phyloP scores from a whole-genome alignment of 1,140 invertebrate genomes.

The Hormaphis cornu region DNA sequence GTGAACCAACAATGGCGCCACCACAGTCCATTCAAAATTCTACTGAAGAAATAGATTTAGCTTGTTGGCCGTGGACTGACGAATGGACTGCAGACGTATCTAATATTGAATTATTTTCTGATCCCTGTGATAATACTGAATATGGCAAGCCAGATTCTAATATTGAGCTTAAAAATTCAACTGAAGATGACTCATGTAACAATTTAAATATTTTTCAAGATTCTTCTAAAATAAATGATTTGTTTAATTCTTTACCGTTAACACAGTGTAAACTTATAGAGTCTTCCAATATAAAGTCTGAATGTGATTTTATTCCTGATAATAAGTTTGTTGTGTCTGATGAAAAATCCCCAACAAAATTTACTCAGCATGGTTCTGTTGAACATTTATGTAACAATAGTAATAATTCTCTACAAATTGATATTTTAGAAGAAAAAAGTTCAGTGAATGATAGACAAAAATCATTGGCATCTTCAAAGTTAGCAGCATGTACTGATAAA shows the following conservation, averaged over 20 bases:
- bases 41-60: conserved; percentile 16
- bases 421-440: not conserved
- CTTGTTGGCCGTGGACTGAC: conserved; percentile 22
- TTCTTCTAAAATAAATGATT: not conserved
- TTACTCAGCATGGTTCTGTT: not conserved
- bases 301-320: conserved; percentile 6
- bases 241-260: conserved; percentile 9
- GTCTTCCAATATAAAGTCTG: not conserved
- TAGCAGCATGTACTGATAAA: not conserved
- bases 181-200: not conserved
- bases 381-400: not conserved
- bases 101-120: conserved; percentile 20
- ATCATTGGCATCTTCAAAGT: not conserved
- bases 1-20: not conserved
- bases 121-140: conserved; percentile 6
- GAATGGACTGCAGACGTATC: not conserved
- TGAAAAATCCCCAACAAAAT: conserved; percentile 4
- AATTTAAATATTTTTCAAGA: conserved; percentile 22
- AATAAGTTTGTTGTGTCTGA: conserved; percentile 2
- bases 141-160: not conserved
- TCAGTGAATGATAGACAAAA: conserved; percentile 3
- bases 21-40: conserved; percentile 5
- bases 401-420: not conserved
- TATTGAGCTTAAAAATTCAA: not conserved
- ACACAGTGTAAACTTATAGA: conserved; percentile 1